Percentiles rank a stretch among this genome's conserved stretches.
phyloP scores from a whole-genome alignment of 2,888 invertebrate genomes.

The Mallateleia sp. region DNA sequence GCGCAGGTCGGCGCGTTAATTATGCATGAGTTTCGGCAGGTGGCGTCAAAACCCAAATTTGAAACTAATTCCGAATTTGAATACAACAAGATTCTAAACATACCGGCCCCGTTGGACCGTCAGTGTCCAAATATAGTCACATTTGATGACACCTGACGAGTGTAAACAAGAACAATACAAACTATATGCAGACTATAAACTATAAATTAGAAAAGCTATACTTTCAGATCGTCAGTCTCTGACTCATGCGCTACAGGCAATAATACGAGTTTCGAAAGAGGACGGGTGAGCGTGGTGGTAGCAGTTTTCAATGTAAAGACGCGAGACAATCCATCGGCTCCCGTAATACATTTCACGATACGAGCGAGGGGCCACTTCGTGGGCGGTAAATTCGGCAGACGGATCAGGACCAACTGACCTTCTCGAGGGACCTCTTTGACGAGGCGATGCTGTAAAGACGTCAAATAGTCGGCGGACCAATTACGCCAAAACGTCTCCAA shows the following conservation, averaged over 20 bases:
- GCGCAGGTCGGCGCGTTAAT: too few species aligned
- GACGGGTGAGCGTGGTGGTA: neutral
- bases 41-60: too few species aligned
- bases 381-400: slow-evolving; percentile 1
- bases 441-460: slow-evolving; percentile 68
- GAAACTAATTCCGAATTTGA: too few species aligned
- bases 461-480: slow-evolving; percentile 76
- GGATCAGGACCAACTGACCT: slow-evolving; percentile 23
- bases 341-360: neutral
- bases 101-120: slow-evolving; percentile 7
- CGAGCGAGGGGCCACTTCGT: slow-evolving; percentile 17
- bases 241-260: too few species aligned
- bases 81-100: too few species aligned
- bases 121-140: neutral
- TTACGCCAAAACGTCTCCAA: slow-evolving; percentile 70
- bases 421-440: neutral
- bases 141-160: too few species aligned
- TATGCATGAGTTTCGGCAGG: too few species aligned
- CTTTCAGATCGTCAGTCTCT: too few species aligned
- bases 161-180: too few species aligned
- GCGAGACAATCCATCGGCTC: neutral
- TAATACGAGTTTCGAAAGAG: neutral
- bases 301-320: slow-evolving; percentile 9
- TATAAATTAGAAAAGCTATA: too few species aligned
- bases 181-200: too few species aligned